phyloP scores from a whole-genome alignment of 1,140 invertebrate genomes.

The Microplitis mediator region DNA sequence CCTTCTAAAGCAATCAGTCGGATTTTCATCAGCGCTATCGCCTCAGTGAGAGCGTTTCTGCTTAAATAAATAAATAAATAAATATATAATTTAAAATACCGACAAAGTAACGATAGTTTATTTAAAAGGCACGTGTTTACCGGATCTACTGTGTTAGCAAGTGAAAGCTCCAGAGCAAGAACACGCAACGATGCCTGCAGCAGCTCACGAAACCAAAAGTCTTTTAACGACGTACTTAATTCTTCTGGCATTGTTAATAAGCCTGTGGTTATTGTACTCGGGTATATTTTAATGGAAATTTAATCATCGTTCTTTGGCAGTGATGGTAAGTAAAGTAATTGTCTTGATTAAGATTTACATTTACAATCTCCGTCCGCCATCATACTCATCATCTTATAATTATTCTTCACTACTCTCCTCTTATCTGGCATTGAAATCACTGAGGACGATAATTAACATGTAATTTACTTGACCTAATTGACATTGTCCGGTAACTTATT shows the following conservation, averaged over 20 bases:
- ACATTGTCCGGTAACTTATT: not conserved
- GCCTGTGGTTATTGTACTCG: slow-evolving; percentile 60
- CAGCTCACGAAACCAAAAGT: slow-evolving; percentile 56
- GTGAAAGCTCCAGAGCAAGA: slow-evolving; percentile 24
- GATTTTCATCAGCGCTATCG: not conserved
- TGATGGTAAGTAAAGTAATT: slow-evolving; percentile 41
- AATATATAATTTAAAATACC: too few species aligned
- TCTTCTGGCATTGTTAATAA: slow-evolving; percentile 57
- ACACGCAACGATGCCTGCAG: slow-evolving; percentile 38
- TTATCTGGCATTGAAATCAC: slow-evolving; percentile 5
- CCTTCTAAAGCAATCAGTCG: slow-evolving; percentile 33
- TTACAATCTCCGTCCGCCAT: not conserved
- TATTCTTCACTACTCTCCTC: not conserved
- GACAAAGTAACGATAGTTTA: not conserved
- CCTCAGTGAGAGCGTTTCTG: too few species aligned
- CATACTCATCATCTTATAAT: not conserved
- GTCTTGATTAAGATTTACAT: not conserved
- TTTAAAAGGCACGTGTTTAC: not conserved
- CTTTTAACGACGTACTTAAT: slow-evolving; percentile 63
- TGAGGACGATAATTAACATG: not conserved
- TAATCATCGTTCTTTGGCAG: not conserved
- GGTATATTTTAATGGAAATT: slow-evolving; percentile 49
- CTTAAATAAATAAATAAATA: too few species aligned
- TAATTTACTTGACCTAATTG: not conserved
- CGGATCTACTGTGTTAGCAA: not conserved